phyloP scores from a whole-genome alignment of 2,797 vertebrate species.

The Sorex maritimensis region DNA sequence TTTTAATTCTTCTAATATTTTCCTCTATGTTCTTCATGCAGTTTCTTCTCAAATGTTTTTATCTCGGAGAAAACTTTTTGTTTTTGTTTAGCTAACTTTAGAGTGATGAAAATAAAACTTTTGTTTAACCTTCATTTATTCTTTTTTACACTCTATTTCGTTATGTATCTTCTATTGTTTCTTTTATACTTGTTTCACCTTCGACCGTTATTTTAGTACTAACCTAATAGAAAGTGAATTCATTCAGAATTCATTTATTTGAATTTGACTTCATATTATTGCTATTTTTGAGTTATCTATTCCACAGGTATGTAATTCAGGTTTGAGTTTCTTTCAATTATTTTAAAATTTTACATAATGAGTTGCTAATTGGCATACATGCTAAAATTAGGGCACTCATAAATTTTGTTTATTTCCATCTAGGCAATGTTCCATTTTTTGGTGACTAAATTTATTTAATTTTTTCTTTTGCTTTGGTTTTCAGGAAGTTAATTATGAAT shows the following conservation, averaged over 20 bases:
- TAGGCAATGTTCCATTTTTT: too few relatives aligned
- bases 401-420: too few relatives aligned
- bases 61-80: neutral
- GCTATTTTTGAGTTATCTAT: neutral
- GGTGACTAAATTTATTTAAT: neutral
- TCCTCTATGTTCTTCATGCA: neutral
- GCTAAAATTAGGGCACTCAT: too few relatives aligned
- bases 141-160: neutral
- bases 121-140: neutral
- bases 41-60: neutral
- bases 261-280: neutral
- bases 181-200: neutral
- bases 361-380: too few relatives aligned
- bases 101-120: neutral
- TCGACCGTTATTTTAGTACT: neutral
- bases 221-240: neutral
- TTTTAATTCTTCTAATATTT: neutral
- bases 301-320: neutral
- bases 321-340: neutral
- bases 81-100: neutral
- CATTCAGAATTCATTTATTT: neutral
- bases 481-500: neutral
- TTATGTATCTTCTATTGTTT: neutral
- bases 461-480: neutral
- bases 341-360: slow-evolving; percentile 15